Conservation (phyloP, 2,797 vertebrate genomes). For the Malurus splendens region DNA sequence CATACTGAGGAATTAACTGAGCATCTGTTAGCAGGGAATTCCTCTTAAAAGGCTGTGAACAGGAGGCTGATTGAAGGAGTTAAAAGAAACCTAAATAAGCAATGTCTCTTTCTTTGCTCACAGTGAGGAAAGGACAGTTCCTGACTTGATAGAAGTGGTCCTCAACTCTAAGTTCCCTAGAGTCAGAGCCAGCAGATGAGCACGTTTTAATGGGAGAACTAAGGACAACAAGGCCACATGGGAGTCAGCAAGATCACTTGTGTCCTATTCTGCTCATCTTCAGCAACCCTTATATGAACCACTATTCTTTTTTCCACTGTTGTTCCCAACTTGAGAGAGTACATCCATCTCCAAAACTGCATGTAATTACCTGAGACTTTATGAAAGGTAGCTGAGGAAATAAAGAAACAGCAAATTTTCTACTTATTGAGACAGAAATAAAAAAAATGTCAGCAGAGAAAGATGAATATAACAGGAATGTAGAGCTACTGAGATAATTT, state of each 20-base stretch:
- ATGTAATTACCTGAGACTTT: not conserved
- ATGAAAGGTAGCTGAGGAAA: not conserved
- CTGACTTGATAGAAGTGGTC: not conserved
- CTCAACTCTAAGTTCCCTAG: not conserved
- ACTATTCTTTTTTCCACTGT: not conserved
- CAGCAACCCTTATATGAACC: not conserved
- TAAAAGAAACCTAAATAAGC: not conserved
- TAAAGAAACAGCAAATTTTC: not conserved
- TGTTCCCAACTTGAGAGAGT: not conserved
- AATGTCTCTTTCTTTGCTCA: not conserved
- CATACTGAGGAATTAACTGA: not conserved
- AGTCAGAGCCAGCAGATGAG: not conserved
- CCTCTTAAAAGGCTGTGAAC: not conserved
- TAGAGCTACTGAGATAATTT: not conserved
- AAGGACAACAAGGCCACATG: accelerated
- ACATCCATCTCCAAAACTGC: not conserved
- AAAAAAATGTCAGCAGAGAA: not conserved
- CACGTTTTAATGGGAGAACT: not conserved
- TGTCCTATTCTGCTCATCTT: not conserved
- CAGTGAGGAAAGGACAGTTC: not conserved
- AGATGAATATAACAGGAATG: not conserved
- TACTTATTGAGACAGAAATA: not conserved
- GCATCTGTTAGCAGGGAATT: not conserved
- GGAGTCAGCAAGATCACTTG: not conserved
- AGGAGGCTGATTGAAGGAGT: not conserved